Base-by-base conservation (phyloP, 2,797 vertebrate genomes). In the Aselliscus stoliczkanus region DNA sequence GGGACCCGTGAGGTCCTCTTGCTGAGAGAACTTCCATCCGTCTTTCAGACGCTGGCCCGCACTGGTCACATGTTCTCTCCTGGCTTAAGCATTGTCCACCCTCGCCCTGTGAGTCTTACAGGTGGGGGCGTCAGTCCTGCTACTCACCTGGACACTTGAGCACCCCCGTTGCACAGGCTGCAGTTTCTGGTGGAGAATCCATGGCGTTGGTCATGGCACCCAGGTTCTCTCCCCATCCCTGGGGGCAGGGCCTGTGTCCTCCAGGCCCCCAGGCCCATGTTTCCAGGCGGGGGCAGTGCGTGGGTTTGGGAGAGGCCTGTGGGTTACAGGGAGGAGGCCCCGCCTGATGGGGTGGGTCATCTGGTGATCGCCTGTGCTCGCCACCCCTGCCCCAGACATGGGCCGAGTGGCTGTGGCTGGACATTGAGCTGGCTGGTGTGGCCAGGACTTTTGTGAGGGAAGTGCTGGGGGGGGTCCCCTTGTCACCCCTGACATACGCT, bases 161-260 rank as follows among this genome's bases (percentile, higher is more conserved):
- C 13, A 4, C 12, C 12, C 31, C 2, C 1, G 0, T n/a, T 2
- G 31, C 23, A 39, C 31, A 18, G 20, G 14, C 18, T 2, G 8
- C 31, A 14, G 42, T 31, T 34, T 37, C 47, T 31, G 64, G 67
- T 83, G 69, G 13, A 44, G 42, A 52, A 18, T 39, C 4, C 17
- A 13, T 1, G 5, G 5, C 50, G 39, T n/a, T 42, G 25, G 12
- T n/a, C 11, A 6, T 47, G 14, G 12, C 21, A 54, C 69, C 34
- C 21, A 9, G 54, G 15, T 29, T 86, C n/a, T 50, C 29, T 56
- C 18, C 39, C 27, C 5, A 12, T 20, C 39, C 54, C 27, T 58
- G 18, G 64, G 79, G 39, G 9, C 54, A 5, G n/a, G 9, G 8
- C 42, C 12, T 6, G 56, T 37, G 44, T 3, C 60, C 60, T 25